Conservation (phyloP, 1,140 invertebrate species). For the Lepeophtheirus salmonis region DNA sequence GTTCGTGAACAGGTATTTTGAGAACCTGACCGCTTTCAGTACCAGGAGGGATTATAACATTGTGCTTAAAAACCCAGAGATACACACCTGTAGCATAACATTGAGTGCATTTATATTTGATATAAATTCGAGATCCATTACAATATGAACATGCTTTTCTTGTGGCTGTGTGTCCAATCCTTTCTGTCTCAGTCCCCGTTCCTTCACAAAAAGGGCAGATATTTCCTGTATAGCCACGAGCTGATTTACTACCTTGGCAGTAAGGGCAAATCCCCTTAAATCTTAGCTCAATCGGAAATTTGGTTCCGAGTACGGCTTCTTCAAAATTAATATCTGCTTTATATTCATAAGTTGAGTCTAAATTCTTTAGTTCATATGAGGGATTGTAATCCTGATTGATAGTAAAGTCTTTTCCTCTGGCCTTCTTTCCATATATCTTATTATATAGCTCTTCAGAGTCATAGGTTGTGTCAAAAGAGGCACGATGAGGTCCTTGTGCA, state of each 20-base stretch:
- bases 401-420: neutral
- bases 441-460: constrained; percentile 12
- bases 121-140: constrained; percentile 3
- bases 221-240: constrained; percentile 4
- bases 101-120: constrained; percentile 10
- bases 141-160: constrained; percentile 14
- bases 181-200: constrained; percentile 15
- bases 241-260: neutral
- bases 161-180: constrained; percentile 4
- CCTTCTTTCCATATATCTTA: constrained; percentile 4
- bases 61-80: neutral
- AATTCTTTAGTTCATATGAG: neutral
- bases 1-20: neutral
- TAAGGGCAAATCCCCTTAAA: neutral
- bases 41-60: constrained; percentile 1
- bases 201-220: constrained; percentile 15
- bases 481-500: constrained; percentile 1
- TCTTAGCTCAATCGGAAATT: neutral
- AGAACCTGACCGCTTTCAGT: constrained; percentile 4
- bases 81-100: constrained; percentile 10
- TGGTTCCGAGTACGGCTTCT: constrained; percentile 3
- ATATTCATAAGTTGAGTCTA: constrained; percentile 1
- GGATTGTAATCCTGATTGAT: neutral
- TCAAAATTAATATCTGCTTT: constrained; percentile 2
- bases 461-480: neutral